phyloP scores from a whole-genome alignment of 2,797 vertebrate genomes.

The Pseudochirops cupreus region DNA sequence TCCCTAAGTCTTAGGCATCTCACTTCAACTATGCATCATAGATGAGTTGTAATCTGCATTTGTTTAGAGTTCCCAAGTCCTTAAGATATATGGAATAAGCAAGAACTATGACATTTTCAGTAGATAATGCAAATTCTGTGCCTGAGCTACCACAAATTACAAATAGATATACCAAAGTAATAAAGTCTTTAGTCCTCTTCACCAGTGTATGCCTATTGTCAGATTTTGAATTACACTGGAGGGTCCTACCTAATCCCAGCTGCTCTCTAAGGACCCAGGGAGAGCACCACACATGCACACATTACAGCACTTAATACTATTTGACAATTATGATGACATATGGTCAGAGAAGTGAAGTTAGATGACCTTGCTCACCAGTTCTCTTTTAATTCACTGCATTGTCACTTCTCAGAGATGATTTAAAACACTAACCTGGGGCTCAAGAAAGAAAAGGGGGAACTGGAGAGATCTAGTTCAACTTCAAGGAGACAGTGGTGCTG shows the following conservation, averaged over 20 bases:
- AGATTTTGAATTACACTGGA: slow-evolving; percentile 35
- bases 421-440: slow-evolving; percentile 23
- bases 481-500: slow-evolving; percentile 53
- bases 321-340: slow-evolving; percentile 43
- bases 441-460: slow-evolving; percentile 28
- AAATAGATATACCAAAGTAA: slow-evolving; percentile 51
- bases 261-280: background rate
- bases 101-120: background rate
- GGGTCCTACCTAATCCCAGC: background rate
- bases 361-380: slow-evolving; percentile 45
- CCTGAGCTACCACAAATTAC: background rate
- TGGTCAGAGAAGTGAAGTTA: slow-evolving; percentile 60
- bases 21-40: background rate
- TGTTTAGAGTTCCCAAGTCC: background rate
- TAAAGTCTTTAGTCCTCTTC: slow-evolving; percentile 15
- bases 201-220: background rate
- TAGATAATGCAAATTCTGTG: slow-evolving; percentile 13
- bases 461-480: slow-evolving; percentile 43
- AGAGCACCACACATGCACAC: background rate
- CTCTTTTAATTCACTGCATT: slow-evolving; percentile 32
- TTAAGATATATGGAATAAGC: background rate
- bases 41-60: background rate
- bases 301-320: slow-evolving; percentile 37
- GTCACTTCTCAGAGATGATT: slow-evolving; percentile 27
- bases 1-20: background rate